Evolutionary conservation across 2,888 invertebrate genomes (phyloP).

Genomic region (Tubulanus polymorphus): DNA sequence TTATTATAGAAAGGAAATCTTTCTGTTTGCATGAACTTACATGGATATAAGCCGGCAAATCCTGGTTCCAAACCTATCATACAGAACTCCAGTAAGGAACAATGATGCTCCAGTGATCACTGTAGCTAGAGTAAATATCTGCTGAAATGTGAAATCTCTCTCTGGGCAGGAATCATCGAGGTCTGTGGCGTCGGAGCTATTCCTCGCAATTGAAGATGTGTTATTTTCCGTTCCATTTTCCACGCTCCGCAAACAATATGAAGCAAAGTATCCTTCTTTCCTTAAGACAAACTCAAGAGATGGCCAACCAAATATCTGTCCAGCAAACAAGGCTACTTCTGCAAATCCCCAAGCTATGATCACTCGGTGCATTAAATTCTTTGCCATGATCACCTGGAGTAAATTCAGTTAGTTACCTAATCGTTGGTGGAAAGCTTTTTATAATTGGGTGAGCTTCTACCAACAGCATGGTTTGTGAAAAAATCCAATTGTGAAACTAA

Average conservation of each 20-base stretch:
- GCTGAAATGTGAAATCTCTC: constrained; percentile 24
- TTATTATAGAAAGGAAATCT: too few relatives aligned
- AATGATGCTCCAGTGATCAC: constrained; percentile 20
- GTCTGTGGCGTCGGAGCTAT: neutral
- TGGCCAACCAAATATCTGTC: constrained; percentile 27
- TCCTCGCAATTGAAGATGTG: neutral
- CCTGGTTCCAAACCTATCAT: constrained; percentile 23
- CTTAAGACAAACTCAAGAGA: constrained; percentile 27
- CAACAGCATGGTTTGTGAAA: too few relatives aligned
- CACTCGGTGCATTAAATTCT: too few relatives aligned
- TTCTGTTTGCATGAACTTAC: too few relatives aligned
- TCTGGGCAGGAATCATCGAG: constrained; percentile 13
- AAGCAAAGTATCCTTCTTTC: constrained; percentile 20
- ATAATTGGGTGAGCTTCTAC: too few relatives aligned
- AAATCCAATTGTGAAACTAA: too few relatives aligned
- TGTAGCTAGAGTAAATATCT: constrained; percentile 23
- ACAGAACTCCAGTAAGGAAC: constrained; percentile 22
- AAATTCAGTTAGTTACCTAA: too few relatives aligned
- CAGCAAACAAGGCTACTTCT: too few relatives aligned
- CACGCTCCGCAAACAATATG: constrained; percentile 5
- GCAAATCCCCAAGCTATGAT: too few relatives aligned
- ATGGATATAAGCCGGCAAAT: constrained; percentile 20
- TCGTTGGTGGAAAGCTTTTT: too few relatives aligned
- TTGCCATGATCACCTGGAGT: too few relatives aligned
- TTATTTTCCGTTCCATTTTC: neutral